Conservation (phyloP, 1,140 invertebrate genomes). For the Octopus bimaculoides region DNA sequence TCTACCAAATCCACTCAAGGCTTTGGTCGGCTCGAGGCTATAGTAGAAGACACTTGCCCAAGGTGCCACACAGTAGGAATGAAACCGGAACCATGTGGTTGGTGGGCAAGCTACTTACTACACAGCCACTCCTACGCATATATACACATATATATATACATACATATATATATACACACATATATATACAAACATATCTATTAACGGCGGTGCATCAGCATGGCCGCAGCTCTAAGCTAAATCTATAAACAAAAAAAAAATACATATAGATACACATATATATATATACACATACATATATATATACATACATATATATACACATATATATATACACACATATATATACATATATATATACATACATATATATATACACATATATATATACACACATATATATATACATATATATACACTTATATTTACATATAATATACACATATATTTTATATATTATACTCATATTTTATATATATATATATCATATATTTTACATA, state of each 20-base stretch:
- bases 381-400: neutral
- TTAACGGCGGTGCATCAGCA: neutral
- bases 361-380: neutral
- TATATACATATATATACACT: neutral
- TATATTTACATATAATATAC: neutral
- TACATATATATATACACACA: neutral
- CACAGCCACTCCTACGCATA: neutral
- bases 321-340: neutral
- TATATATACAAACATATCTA: neutral
- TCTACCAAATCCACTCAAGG: neutral
- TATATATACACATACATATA: neutral
- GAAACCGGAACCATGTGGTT: neutral
- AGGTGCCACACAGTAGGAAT: neutral
- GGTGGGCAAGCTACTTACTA: neutral
- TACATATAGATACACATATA: neutral
- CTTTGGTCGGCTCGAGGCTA: neutral
- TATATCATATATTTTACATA: conserved; percentile 1
- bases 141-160: neutral
- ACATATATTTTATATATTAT: neutral
- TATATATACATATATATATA: neutral
- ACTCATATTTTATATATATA: conserved; percentile 2
- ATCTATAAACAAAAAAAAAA: neutral
- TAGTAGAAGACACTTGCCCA: neutral
- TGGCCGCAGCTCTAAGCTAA: neutral
- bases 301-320: neutral